Conservation (phyloP, 2,797 vertebrate species). For the Dipus sagitta region DNA sequence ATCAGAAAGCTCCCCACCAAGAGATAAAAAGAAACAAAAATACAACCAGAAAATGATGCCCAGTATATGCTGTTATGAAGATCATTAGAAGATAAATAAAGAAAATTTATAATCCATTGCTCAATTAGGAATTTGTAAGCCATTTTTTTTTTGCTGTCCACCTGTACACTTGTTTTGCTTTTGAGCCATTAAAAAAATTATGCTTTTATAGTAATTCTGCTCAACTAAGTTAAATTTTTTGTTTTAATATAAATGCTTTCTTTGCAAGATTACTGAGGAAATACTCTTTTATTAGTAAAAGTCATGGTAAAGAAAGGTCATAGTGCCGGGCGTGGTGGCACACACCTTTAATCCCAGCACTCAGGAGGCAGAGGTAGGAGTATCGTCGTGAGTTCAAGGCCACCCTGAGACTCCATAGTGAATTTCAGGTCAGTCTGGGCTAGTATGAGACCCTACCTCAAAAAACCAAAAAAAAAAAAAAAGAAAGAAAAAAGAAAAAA, state of each 20-base stretch:
- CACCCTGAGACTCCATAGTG: too few relatives aligned
- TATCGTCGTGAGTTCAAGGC: too few relatives aligned
- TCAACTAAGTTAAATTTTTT: conserved; percentile 47
- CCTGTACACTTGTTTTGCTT: conserved; percentile 30
- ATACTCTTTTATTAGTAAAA: conserved; percentile 13
- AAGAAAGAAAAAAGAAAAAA: too few relatives aligned
- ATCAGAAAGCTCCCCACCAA: neutral
- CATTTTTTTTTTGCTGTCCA: conserved; percentile 2
- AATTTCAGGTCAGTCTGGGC: too few relatives aligned
- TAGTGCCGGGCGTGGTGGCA: too few relatives aligned
- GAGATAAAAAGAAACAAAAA: conserved; percentile 3
- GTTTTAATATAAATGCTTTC: neutral
- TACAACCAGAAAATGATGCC: neutral
- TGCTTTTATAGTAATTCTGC: neutral
- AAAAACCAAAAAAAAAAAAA: too few relatives aligned
- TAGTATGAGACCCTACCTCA: too few relatives aligned
- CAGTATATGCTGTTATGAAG: neutral
- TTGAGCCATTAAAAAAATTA: conserved; percentile 44
- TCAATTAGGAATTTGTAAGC: neutral
- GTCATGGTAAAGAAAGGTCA: conserved; percentile 3
- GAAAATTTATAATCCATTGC: neutral
- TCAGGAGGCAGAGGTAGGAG: too few relatives aligned
- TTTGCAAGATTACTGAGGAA: conserved; percentile 40
- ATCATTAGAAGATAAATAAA: neutral
- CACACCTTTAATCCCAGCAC: too few relatives aligned